Conservation (phyloP, 2,113 vertebrate species). For the Myanophis thanlyinensis region DNA sequence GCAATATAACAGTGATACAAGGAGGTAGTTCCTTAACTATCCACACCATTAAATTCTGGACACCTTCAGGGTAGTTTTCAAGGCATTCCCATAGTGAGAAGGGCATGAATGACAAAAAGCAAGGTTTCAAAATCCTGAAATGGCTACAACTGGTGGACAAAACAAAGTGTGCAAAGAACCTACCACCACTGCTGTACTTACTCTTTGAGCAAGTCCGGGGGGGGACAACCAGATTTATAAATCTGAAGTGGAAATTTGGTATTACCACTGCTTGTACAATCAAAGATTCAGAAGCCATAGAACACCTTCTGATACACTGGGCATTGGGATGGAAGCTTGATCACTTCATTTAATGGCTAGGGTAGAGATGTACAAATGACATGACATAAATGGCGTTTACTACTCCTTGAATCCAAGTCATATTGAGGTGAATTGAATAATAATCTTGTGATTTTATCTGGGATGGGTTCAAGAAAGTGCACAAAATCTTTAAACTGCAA, state of each 20-base stretch:
- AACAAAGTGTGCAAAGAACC: neutral
- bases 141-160: neutral
- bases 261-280: neutral
- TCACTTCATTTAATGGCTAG: neutral
- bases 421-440: no score
- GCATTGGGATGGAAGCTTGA: neutral
- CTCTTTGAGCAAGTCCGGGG: neutral
- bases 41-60: neutral
- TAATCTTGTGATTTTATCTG: no score
- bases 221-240: neutral
- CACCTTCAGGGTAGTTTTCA: neutral
- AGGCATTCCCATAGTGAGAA: neutral
- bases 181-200: neutral
- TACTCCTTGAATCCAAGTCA: no score
- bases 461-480: no score
- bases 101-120: neutral
- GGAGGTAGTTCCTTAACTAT: neutral
- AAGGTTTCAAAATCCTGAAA: neutral
- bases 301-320: neutral
- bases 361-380: no score
- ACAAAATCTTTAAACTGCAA: no score
- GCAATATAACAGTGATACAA: neutral
- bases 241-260: neutral
- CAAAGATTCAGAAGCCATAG: neutral
- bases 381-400: no score